Percentiles rank a stretch among this genome's conserved stretches.
These are phyloP conservation scores for Lasiurus cinereus DNA, from an alignment of 2,113 vertebrate genomes.

Conservation along the genomic window DNA sequence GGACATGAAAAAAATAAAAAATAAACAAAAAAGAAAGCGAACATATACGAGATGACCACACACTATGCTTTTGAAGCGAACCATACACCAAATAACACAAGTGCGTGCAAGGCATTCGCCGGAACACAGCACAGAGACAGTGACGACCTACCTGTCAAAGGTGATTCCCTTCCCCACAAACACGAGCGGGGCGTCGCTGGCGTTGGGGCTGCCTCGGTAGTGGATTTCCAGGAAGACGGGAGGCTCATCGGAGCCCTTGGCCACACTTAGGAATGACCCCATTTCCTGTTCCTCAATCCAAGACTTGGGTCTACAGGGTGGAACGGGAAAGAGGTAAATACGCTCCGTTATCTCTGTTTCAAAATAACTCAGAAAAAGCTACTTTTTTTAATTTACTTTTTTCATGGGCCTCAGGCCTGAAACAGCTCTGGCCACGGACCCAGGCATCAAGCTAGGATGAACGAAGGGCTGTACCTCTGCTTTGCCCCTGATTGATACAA, in stretches of 20 bases:
- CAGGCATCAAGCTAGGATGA: no score
- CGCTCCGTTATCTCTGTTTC: not conserved
- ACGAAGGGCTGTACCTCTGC: no score
- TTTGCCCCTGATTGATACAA: no score
- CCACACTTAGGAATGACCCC: slow-evolving; percentile 97
- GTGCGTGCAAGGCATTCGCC: not conserved
- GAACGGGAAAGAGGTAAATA: not conserved
- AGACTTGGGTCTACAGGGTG: slow-evolving; percentile 87
- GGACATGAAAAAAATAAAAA: not conserved
- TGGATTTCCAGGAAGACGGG: slow-evolving; percentile 97
- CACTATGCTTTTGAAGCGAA: not conserved
- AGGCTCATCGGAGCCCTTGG: slow-evolving; percentile 96
- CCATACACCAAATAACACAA: not conserved
- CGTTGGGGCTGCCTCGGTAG: slow-evolving; percentile 90
- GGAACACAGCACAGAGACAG: not conserved
- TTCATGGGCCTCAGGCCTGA: no score
- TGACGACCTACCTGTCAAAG: slow-evolving; percentile 93
- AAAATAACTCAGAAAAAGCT: not conserved
- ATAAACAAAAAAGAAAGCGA: not conserved
- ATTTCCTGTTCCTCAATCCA: slow-evolving; percentile 97
- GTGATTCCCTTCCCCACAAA: slow-evolving; percentile 98
- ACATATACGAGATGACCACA: not conserved
- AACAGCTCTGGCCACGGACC: no score
- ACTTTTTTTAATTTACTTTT: no score
- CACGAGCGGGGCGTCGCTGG: slow-evolving; percentile 89